Evolutionary conservation across 2,888 invertebrate species (phyloP), one percentile per base, ranked within the genome.

Genomic region (Phanerotoma sp.): DNA sequence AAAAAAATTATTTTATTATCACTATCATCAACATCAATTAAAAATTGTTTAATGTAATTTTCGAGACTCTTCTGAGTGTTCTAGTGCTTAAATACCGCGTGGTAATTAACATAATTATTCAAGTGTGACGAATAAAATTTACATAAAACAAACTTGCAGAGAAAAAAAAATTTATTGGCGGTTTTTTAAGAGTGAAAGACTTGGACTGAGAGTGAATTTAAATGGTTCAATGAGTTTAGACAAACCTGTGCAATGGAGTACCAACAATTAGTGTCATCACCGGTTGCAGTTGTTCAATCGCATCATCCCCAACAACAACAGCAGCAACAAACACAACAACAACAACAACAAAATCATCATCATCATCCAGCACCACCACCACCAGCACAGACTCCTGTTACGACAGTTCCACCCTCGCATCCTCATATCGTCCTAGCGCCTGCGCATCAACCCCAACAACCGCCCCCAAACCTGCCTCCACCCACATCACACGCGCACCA

Each of bases 401-500:
- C 52, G 11, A 22, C 50, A 41, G 47, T 51, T 11, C 65, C 65
- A 54, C 70, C 64, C 21, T 56, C 70, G 28, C 76, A 74, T 62
- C 75, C 74, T 33, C 76, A 76, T 54, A 73, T 74, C 44, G 74
- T 74, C 25, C 71, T 75, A 9, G 71, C 74, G 58, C 73, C 75
- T 56, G 72, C 72, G 55, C 74, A 73, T 58, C 72, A 67, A 59
- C 54, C 60, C 47, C 74, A 69, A 52, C 74, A 70, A 56, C 71
- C 66, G 55, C 66, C 65, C 48, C 65, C 75, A 60, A 83, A 81
- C 75, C 84, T 84, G 69, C 83, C 85, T 64, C 84, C 85, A 64
- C 85, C 81, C 61, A 84, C 85, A 64, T 82, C 85, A 69, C 83
- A 85, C 71, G 84, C 84, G 64, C 84, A 85, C 69, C 82, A 84